phyloP scores from a whole-genome alignment of 2,797 vertebrate species.

The Decapterus maruadsi region DNA sequence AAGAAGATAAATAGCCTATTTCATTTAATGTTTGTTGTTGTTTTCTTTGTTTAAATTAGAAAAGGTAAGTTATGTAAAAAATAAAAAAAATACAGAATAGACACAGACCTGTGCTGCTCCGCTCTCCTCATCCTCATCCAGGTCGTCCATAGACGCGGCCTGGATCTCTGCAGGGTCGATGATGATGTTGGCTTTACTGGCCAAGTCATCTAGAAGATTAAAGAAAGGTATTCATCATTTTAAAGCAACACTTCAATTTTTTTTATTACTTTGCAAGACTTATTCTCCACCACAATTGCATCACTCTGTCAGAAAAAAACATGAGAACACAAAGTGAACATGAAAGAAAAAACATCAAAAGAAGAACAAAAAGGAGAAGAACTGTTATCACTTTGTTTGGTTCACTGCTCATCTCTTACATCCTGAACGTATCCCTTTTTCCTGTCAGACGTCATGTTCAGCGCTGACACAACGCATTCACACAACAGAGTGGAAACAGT shows the following conservation, averaged over 20 bases:
- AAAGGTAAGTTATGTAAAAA: too few relatives aligned
- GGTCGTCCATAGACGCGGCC: constrained; percentile 94
- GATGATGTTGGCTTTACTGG: constrained; percentile 94
- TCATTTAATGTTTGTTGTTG: not conserved
- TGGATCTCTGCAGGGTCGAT: constrained; percentile 96
- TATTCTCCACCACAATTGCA: not conserved
- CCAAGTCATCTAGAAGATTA: constrained; percentile 90
- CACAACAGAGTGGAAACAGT: too few relatives aligned
- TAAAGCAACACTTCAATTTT: not conserved
- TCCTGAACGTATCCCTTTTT: too few relatives aligned
- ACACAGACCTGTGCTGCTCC: constrained; percentile 89
- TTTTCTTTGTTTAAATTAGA: not conserved
- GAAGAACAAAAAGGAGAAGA: too few relatives aligned
- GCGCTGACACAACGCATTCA: not conserved
- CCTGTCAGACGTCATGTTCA: too few relatives aligned
- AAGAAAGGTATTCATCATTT: not conserved
- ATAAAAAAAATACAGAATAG: too few relatives aligned
- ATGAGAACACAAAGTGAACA: not conserved
- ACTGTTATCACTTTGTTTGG: not conserved
- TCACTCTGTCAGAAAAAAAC: not conserved
- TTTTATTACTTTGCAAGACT: not conserved
- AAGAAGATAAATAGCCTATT: too few relatives aligned
- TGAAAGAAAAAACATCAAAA: not conserved
- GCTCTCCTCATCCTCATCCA: constrained; percentile 96
- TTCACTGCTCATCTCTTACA: not conserved